phyloP scores from a whole-genome alignment of 1,140 invertebrate genomes.

The Drosophila novamexicana region DNA sequence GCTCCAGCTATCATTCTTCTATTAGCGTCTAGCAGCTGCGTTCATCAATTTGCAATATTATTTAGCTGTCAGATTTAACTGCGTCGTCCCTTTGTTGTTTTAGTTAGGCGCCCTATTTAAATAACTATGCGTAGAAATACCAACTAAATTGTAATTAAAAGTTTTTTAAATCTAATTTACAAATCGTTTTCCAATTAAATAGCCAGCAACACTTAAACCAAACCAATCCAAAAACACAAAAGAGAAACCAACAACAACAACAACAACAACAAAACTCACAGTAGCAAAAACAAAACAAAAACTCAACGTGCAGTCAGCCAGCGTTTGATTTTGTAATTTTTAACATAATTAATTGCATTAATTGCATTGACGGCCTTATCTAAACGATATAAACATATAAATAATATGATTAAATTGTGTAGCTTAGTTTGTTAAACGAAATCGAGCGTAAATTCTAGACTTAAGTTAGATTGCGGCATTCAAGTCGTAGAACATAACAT shows the following conservation, averaged over 20 bases:
- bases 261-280: slow-evolving; percentile 42
- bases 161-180: slow-evolving; percentile 50
- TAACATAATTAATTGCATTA: slow-evolving; percentile 72
- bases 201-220: slow-evolving; percentile 73
- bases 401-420: slow-evolving; percentile 68
- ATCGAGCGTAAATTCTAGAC: slow-evolving; percentile 66
- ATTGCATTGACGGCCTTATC: slow-evolving; percentile 81
- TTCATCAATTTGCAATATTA: slow-evolving; percentile 65
- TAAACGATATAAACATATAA: slow-evolving; percentile 73
- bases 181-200: slow-evolving; percentile 62
- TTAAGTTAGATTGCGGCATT: slow-evolving; percentile 46
- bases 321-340: slow-evolving; percentile 69
- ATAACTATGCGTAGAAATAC: slow-evolving; percentile 43
- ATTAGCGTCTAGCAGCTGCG: slow-evolving; percentile 27
- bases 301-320: slow-evolving; percentile 42
- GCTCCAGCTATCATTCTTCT: slow-evolving; percentile 31
- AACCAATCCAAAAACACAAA: slow-evolving; percentile 73
- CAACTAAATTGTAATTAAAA: slow-evolving; percentile 56
- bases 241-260: slow-evolving; percentile 18
- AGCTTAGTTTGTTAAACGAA: slow-evolving; percentile 80
- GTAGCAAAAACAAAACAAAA: slow-evolving; percentile 32
- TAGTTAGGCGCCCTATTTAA: slow-evolving; percentile 59
- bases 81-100: slow-evolving; percentile 57
- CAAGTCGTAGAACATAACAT: slow-evolving; percentile 42
- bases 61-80: slow-evolving; percentile 60